Evolutionary conservation across 2,797 vertebrate genomes (phyloP).

Genomic region (Crotalus adamanteus): DNA sequence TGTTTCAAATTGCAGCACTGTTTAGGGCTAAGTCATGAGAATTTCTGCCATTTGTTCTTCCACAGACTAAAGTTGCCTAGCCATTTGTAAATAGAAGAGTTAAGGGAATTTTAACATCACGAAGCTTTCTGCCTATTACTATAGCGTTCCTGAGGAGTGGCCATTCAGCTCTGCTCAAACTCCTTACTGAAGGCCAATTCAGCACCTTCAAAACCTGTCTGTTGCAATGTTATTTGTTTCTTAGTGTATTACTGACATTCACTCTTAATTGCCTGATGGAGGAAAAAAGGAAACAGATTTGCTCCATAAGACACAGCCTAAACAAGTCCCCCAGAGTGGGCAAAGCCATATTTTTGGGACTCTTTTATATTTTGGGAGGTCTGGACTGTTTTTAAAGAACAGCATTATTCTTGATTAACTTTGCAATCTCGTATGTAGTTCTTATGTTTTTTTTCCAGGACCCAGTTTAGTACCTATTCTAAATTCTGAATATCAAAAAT

Average conservation of each 20-base stretch:
- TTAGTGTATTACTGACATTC: not conserved
- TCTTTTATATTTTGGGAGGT: not conserved
- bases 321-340: not conserved
- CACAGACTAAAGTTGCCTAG: slow-evolving; percentile 4
- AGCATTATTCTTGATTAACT: not conserved
- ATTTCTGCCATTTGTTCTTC: slow-evolving; percentile 37
- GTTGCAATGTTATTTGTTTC: not conserved
- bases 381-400: not conserved
- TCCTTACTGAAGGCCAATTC: not conserved
- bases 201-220: not conserved
- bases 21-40: not conserved
- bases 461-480: not conserved
- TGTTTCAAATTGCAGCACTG: not conserved
- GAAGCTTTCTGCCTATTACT: not conserved
- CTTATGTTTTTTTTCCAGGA: not conserved
- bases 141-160: not conserved
- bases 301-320: not conserved
- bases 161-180: not conserved
- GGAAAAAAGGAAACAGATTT: not conserved
- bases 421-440: not conserved
- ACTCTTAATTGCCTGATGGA: not conserved
- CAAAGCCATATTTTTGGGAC: not conserved
- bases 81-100: not conserved
- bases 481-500: not conserved
- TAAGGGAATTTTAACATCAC: not conserved